Base-by-base conservation (phyloP, 2,797 vertebrate species). In the Pangasius djambal region DNA sequence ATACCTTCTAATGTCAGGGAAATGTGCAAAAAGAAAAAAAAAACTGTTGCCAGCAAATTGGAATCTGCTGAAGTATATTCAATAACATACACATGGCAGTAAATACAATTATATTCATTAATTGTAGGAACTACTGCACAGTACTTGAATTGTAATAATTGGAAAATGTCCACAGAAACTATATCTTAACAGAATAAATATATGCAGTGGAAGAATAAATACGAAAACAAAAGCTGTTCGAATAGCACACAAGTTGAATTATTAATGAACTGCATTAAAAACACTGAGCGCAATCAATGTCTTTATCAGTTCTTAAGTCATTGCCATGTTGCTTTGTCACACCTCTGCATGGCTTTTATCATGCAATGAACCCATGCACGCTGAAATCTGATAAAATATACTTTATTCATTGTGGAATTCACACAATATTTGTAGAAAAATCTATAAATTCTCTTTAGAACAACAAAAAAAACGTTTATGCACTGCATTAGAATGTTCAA, bases 401-500 rank as follows among this genome's bases (percentile, higher is more conserved):
- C 89, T 96, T 96, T 95, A 96, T 96, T 96, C 88, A 94, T 94
- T 92, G 91, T 91, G 37, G 44, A 88, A 88, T 90, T 90, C 91
- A 91, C 91, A 90, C 89, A 91, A 86, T 61, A 89, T 87, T 70
- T 83, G 34, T 85, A 88, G 72, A 55, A 91, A 92, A 92, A 88
- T 86, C 65, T 88, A 93, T 92, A 93, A 91, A 92, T 91, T 93
- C 92, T 93, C 91, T 94, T 84, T 86, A 59, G 50, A 88, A 88
- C 88, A 87, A 88, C 88, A 87, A 61, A 86, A 90, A 92, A 92
- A 92, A 61, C 65, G 86, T 90, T 94, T 95, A 97, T 96, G 96
- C 96, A 94, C 96, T 93, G 96, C 96, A 97, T 95, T 91, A 93
- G 92, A 96, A 95, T 57, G 81, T 83, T 78, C 79, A 88, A 31